Evolutionary conservation across 1,140 invertebrate species (phyloP).

Genomic region (Cephus cinctus): DNA sequence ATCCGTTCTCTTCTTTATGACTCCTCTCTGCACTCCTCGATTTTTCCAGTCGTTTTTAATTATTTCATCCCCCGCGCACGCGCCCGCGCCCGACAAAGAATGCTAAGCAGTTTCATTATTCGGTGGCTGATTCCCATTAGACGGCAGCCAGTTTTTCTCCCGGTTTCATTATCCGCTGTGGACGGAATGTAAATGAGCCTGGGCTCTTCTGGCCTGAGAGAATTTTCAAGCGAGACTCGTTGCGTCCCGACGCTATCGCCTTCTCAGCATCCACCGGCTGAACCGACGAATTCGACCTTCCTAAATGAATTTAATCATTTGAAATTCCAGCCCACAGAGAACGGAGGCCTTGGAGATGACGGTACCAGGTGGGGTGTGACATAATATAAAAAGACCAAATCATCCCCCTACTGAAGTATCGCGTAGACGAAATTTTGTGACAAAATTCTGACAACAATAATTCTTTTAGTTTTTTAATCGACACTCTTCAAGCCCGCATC

Average conservation of each 20-base stretch:
- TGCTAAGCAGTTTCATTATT: slow-evolving; percentile 55
- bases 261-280: background rate
- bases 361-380: no score
- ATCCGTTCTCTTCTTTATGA: slow-evolving; percentile 2
- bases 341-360: no score
- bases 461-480: no score
- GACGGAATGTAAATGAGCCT: slow-evolving; percentile 51
- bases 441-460: no score
- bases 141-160: slow-evolving; percentile 49
- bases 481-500: no score
- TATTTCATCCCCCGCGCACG: slow-evolving; percentile 11
- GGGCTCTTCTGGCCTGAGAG: background rate
- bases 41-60: slow-evolving; percentile 10
- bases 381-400: no score
- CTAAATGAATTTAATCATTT: no score
- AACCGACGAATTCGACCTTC: background rate
- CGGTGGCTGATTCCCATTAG: slow-evolving; percentile 52
- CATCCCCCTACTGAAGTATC: no score
- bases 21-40: background rate
- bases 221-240: background rate
- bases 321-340: no score
- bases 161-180: slow-evolving; percentile 50
- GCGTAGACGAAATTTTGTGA: no score
- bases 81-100: slow-evolving; percentile 36
- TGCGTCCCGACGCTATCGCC: background rate